Conservation (phyloP, 2,888 invertebrate genomes). For the Eilema caniola region DNA sequence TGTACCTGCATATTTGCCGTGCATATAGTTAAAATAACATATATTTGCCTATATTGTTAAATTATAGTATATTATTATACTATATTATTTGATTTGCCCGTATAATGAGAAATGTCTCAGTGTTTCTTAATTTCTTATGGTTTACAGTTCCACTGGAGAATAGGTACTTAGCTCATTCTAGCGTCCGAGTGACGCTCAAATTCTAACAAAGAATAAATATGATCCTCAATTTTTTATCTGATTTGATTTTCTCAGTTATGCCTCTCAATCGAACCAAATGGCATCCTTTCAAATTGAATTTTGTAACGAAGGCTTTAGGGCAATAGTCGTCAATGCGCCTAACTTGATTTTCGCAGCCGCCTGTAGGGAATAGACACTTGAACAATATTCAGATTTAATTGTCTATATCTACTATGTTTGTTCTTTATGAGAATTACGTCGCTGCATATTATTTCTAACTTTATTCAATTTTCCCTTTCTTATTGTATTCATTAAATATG, state of each 20-base stretch:
- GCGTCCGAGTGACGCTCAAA: too few relatives aligned
- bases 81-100: neutral
- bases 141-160: neutral
- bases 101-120: neutral
- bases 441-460: neutral
- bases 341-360: conserved; percentile 56
- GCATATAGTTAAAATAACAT: too few relatives aligned
- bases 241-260: conserved; percentile 61
- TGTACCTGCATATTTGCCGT: too few relatives aligned
- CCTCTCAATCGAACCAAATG: conserved; percentile 59
- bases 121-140: neutral
- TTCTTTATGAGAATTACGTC: neutral
- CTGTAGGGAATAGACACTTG: conserved; percentile 47
- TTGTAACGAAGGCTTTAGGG: conserved; percentile 62
- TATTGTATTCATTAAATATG: neutral
- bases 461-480: neutral
- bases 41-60: too few relatives aligned
- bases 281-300: conserved; percentile 64
- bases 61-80: neutral
- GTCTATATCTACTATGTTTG: neutral
- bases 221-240: conserved; percentile 41
- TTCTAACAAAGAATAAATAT: conserved; percentile 30
- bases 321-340: conserved; percentile 53
- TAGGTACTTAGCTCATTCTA: too few relatives aligned
- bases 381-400: conserved; percentile 34